These are phyloP conservation scores for Axinella damicornis DNA, from an alignment of 37 sponge, comb jelly and placozoan genomes.

Conservation along the genomic window DNA sequence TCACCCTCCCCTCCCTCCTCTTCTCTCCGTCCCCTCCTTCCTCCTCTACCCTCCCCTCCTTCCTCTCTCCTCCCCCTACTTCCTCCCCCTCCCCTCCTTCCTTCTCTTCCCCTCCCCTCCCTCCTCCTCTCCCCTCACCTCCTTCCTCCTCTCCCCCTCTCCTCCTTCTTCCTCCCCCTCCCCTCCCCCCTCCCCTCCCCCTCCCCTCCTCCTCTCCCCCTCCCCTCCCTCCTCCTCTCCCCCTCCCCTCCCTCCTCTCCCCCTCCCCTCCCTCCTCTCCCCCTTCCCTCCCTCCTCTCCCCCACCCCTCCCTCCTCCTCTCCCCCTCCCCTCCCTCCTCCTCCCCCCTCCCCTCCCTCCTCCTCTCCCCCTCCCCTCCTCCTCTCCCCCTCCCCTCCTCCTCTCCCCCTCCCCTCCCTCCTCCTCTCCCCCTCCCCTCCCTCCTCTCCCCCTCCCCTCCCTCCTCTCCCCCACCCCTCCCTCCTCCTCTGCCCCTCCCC, in stretches of 20 bases:
- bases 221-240: neutral
- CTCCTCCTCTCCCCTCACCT: too few relatives aligned
- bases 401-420: neutral
- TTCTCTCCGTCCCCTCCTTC: too few relatives aligned
- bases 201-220: neutral
- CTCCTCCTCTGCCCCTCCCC: too few relatives aligned
- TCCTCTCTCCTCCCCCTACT: too few relatives aligned
- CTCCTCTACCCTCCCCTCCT: too few relatives aligned
- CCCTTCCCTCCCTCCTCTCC: neutral
- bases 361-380: neutral
- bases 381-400: constrained; percentile 1
- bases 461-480: neutral
- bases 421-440: neutral
- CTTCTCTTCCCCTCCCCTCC: neutral
- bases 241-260: neutral
- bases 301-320: neutral
- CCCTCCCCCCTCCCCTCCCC: neutral
- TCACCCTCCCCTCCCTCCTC: neutral
- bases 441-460: neutral
- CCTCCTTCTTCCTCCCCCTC: neutral
- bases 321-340: constrained; percentile 5
- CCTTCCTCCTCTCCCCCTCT: too few relatives aligned
- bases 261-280: constrained; percentile 7
- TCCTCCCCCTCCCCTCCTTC: neutral
- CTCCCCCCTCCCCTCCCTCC: neutral